phyloP scores from a whole-genome alignment of 2,797 vertebrate species.

The Chaunax sp. region DNA sequence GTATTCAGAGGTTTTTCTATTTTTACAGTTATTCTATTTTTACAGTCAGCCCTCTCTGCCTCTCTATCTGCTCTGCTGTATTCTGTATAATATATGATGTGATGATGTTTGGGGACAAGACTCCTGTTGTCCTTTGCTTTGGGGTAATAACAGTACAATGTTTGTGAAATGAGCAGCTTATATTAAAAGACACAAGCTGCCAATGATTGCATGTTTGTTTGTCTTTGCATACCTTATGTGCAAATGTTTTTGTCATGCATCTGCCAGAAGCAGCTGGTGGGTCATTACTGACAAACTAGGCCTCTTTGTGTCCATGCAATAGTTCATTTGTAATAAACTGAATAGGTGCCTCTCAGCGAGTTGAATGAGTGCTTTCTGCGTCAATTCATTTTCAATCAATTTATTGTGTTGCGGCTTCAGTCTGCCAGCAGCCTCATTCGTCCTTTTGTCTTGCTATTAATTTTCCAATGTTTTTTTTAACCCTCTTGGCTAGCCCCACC shows the following conservation, averaged over 20 bases:
- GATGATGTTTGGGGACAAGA: too few relatives aligned
- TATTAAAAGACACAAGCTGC: conserved; percentile 51
- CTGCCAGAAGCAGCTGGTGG: conserved; percentile 38
- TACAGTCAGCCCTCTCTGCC: neutral
- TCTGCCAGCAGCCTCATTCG: conserved; percentile 22
- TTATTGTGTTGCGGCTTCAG: conserved; percentile 30
- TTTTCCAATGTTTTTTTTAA: conserved; percentile 29
- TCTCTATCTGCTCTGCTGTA: conserved; percentile 22
- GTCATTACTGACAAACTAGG: conserved; percentile 31
- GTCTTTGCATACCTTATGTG: conserved; percentile 8
- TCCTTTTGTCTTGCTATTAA: conserved; percentile 38
- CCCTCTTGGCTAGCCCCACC: conserved; percentile 37
- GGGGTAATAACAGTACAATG: conserved; percentile 61
- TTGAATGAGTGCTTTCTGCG: conserved; percentile 47
- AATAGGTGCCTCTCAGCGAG: conserved; percentile 54
- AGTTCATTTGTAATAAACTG: conserved; percentile 62
- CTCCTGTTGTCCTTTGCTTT: conserved; percentile 24
- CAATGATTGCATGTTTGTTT: neutral
- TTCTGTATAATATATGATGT: conserved; percentile 15
- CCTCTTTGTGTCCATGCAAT: conserved; percentile 27
- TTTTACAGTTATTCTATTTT: conserved; percentile 11
- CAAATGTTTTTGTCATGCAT: conserved; percentile 9
- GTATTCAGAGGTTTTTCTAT: conserved; percentile 2
- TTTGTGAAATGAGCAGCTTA: conserved; percentile 54
- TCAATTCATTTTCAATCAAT: conserved; percentile 53